Percentiles rank a stretch among this genome's conserved stretches.
Conservation (phyloP, 1,140 invertebrate genomes). For the Nilaparvata lugens region DNA sequence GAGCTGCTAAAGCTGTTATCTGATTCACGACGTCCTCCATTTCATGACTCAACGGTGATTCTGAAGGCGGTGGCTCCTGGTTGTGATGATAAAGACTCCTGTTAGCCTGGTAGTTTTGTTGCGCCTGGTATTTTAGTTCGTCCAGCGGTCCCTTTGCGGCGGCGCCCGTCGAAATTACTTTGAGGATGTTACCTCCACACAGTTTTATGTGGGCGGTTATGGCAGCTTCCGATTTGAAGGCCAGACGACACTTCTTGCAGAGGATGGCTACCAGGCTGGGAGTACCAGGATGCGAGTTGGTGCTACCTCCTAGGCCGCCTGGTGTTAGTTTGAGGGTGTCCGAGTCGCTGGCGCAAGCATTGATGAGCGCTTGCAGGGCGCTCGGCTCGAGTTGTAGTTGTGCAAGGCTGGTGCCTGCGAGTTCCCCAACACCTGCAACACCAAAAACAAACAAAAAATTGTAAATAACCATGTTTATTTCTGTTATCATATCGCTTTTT, state of each 20-base stretch:
- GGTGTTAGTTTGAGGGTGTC: conserved; percentile 15
- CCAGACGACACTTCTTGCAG: conserved; percentile 76
- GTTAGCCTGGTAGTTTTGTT: conserved; percentile 22
- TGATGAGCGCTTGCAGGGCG: conserved; percentile 39
- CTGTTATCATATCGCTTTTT: too few relatives aligned
- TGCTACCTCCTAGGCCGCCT: conserved; percentile 24
- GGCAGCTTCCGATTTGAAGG: conserved; percentile 51
- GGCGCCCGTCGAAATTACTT: conserved; percentile 43
- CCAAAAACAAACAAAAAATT: neutral
- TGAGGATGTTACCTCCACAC: conserved; percentile 31
- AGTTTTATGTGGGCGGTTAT: conserved; percentile 35
- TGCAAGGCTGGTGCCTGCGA: conserved; percentile 36
- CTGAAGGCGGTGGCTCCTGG: conserved; percentile 24
- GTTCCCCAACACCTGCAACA: conserved; percentile 21
- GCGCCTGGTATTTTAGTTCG: too few relatives aligned
- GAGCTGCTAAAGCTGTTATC: conserved; percentile 63
- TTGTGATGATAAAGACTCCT: conserved; percentile 6
- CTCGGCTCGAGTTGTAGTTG: conserved; percentile 36
- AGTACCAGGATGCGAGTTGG: conserved; percentile 38
- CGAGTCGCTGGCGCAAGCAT: conserved; percentile 31
- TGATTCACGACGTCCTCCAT: conserved; percentile 78
- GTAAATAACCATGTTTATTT: too few relatives aligned
- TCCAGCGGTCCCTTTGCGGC: conserved; percentile 42
- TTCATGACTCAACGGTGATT: conserved; percentile 53
- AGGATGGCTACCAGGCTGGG: conserved; percentile 54